Evolutionary conservation across 2,888 invertebrate species (phyloP).

Genomic region (Eucera pruinosa): DNA sequence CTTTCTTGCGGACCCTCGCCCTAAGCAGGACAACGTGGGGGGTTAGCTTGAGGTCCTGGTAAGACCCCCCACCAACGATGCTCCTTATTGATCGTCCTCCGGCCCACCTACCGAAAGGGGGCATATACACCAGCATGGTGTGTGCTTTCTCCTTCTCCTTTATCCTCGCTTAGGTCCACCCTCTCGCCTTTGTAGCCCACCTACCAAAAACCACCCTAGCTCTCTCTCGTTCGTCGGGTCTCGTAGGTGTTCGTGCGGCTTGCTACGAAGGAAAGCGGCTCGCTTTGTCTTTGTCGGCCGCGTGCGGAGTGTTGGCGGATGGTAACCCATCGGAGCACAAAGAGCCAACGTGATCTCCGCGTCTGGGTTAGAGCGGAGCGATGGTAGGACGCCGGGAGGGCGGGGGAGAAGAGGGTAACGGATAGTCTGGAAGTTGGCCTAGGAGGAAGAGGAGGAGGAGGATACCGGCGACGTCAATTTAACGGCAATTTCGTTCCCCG

Average conservation of each 20-base stretch:
- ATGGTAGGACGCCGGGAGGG: too few species aligned
- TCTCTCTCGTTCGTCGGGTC: constrained; percentile 55
- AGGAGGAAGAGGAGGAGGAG: constrained; percentile 55
- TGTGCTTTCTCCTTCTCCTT: constrained; percentile 79
- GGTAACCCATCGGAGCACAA: constrained; percentile 71
- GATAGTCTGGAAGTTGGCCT: constrained; percentile 70
- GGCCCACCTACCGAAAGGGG: constrained; percentile 77
- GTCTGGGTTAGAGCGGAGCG: too few species aligned
- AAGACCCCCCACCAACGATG: constrained; percentile 82
- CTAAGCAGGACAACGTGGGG: constrained; percentile 79
- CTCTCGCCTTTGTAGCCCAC: constrained; percentile 81
- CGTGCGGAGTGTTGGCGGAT: constrained; percentile 62
- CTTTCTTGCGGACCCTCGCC: constrained; percentile 82
- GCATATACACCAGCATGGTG: constrained; percentile 71
- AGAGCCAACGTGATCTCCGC: constrained; percentile 69
- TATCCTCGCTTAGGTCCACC: constrained; percentile 81
- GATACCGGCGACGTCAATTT: constrained; percentile 71
- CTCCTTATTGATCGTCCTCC: constrained; percentile 84
- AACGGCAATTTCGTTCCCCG: constrained; percentile 73
- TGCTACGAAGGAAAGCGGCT: too few species aligned
- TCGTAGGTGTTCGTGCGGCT: too few species aligned
- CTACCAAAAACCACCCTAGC: constrained; percentile 80
- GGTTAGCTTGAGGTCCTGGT: constrained; percentile 82
- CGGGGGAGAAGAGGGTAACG: too few species aligned
- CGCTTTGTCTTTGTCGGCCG: constrained; percentile 26